Base-by-base conservation (phyloP, 2,113 vertebrate species). In the Petroica traversi region DNA sequence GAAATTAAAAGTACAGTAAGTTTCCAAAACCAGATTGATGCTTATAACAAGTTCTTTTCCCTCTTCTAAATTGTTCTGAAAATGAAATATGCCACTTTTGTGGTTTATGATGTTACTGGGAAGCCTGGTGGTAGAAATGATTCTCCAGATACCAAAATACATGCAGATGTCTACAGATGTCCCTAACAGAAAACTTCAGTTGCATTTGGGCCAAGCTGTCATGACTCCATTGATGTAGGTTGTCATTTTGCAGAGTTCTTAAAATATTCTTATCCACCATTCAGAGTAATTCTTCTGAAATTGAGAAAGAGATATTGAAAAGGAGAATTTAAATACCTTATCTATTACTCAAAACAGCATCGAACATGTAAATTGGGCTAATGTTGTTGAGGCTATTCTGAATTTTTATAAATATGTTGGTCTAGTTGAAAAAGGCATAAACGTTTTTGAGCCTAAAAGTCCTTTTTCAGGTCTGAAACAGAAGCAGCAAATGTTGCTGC, bases 21-120 rank as follows among this genome's bases (percentile, higher is more conserved):
- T 76, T 95, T 94, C 80, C 86, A 89, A 94, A 96, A 91, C 36
- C 74, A 92, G 79, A 95, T 54, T 66, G 75, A 52, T 88, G 51
- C 91, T 88, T 95, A 79, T 83, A 90, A 92, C 63, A 88, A 92
- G 80, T 58, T 26, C 59, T 85, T 92, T 91, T 91, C 86, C 28
- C 51, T 85, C 51, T 90, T 14, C 55, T 96, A 71, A 95, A 88
- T 25, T 54, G 54, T 49, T 92, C 54, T 89, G 85, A 85, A 96
- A 95, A 86, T 85, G 69, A 87, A 97, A 82, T 92, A 85, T 38
- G 69, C 58, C 43, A 96, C 64, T 91, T 89, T 67, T 93, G 73
- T 94, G 93, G 94, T 94, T 96, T 94, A 94, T 92, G 84, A 59
- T 94, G 86, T 89, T 96, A 94, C 86, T 8, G 8, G 55, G 81